Evolutionary conservation across 2,113 vertebrate species (phyloP).

Genomic region (Crocuta crocuta): DNA sequence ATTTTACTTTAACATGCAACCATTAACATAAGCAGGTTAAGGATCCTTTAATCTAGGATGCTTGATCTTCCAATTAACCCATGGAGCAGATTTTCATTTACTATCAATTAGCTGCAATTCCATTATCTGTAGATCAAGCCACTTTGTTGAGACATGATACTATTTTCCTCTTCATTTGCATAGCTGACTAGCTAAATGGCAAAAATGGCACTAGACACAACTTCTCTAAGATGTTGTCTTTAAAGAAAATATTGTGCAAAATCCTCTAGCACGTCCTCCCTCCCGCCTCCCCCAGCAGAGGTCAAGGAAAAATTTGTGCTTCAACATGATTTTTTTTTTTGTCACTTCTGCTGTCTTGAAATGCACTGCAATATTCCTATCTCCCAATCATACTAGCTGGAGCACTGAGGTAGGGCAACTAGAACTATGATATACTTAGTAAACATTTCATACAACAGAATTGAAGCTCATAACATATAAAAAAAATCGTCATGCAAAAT

Average conservation of each 20-base stretch:
- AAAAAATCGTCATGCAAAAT: constrained; percentile 95
- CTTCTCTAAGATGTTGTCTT: constrained; percentile 89
- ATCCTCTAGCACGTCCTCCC: constrained; percentile 81
- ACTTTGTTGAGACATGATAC: neutral
- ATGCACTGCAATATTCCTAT: constrained; percentile 72
- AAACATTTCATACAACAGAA: constrained; percentile 90
- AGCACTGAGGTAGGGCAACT: constrained; percentile 88
- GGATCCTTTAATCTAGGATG: constrained; percentile 62
- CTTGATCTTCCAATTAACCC: constrained; percentile 66
- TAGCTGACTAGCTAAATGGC: constrained; percentile 83
- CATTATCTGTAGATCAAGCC: constrained; percentile 42
- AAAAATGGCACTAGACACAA: constrained; percentile 84
- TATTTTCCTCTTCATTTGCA: constrained; percentile 70
- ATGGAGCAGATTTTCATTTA: constrained; percentile 53
- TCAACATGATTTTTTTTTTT: constrained; percentile 78
- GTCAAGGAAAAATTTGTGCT: constrained; percentile 78
- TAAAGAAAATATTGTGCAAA: constrained; percentile 89
- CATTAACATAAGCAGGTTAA: constrained; percentile 53
- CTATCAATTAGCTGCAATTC: constrained; percentile 57
- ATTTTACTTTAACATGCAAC: constrained; percentile 40
- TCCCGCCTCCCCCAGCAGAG: constrained; percentile 80
- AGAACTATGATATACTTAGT: constrained; percentile 87
- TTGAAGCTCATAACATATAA: constrained; percentile 92
- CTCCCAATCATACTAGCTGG: constrained; percentile 87
- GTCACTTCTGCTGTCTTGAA: constrained; percentile 78